phyloP scores from a whole-genome alignment of 2,888 invertebrate genomes.

The Matsumyia berberina region DNA sequence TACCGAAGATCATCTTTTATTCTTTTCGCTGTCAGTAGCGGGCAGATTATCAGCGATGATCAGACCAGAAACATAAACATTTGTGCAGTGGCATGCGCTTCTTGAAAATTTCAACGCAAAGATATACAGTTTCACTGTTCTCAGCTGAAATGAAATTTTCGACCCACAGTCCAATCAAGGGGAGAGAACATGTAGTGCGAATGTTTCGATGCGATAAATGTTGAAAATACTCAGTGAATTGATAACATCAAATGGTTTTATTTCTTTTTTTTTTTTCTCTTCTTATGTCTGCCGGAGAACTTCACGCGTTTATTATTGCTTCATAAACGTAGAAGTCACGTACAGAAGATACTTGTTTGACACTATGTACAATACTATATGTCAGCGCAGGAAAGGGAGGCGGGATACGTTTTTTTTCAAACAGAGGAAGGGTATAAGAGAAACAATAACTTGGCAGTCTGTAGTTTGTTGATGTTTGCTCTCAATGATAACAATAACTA shows the following conservation, averaged over 20 bases:
- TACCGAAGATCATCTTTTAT: slow-evolving; percentile 71
- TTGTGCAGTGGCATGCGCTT: slow-evolving; percentile 62
- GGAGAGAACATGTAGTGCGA: slow-evolving; percentile 10
- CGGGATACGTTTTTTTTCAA: not conserved
- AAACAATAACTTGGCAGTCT: no score
- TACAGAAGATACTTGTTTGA: slow-evolving; percentile 28
- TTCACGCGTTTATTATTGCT: slow-evolving; percentile 35
- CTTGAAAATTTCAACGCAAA: slow-evolving; percentile 46
- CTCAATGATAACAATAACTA: no score
- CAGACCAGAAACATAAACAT: slow-evolving; percentile 59
- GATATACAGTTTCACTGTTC: slow-evolving; percentile 60
- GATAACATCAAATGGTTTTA: slow-evolving; percentile 40
- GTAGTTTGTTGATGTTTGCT: no score
- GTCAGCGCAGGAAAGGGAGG: not conserved
- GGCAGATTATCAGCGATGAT: slow-evolving; percentile 55
- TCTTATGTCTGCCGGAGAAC: slow-evolving; percentile 24
- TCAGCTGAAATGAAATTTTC: slow-evolving; percentile 33
- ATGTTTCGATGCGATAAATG: slow-evolving; percentile 49
- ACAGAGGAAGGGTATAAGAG: not conserved
- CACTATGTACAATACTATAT: not conserved
- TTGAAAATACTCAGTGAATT: slow-evolving; percentile 38
- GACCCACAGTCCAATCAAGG: not conserved
- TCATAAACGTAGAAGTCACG: slow-evolving; percentile 46
- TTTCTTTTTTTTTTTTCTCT: slow-evolving; percentile 3
- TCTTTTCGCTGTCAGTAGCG: slow-evolving; percentile 56